Conservation (phyloP, 2,888 invertebrate species). For the Petrolisthes manimaculis region DNA sequence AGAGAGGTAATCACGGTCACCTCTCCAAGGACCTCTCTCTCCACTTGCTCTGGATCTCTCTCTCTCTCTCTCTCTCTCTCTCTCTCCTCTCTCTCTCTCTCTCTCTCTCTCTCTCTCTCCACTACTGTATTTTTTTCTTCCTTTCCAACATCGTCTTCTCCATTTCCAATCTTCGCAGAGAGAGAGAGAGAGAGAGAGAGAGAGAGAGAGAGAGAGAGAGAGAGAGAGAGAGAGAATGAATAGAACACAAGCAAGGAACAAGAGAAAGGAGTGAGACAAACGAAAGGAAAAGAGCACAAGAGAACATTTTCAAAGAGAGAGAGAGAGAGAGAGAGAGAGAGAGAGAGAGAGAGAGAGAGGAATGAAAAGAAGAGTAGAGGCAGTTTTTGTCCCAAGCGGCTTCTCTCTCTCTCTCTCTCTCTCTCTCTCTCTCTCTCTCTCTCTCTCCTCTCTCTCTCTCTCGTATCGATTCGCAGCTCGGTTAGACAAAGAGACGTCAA, state of each 20-base stretch:
- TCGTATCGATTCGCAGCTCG: no score
- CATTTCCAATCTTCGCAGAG: no score
- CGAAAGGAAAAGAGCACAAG: neutral
- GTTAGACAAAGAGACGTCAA: no score
- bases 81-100: constrained; percentile 5
- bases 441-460: no score
- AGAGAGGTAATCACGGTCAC: no score
- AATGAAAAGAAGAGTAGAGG: neutral
- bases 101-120: neutral
- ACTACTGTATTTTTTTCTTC: no score
- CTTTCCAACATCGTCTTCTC: no score
- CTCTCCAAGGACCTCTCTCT: neutral
- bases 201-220: neutral
- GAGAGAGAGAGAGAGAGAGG: neutral
- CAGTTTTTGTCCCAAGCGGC: neutral
- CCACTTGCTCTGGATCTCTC: neutral
- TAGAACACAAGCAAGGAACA: neutral
- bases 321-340: neutral
- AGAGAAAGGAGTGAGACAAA: neutral
- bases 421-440: no score
- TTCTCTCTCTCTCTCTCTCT: no score
- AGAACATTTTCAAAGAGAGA: neutral
- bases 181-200: neutral
- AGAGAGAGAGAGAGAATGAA: neutral
- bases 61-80: constrained; percentile 29